Conservation (phyloP, 2,113 vertebrate genomes). For the Epinephelus cyanopodus region DNA sequence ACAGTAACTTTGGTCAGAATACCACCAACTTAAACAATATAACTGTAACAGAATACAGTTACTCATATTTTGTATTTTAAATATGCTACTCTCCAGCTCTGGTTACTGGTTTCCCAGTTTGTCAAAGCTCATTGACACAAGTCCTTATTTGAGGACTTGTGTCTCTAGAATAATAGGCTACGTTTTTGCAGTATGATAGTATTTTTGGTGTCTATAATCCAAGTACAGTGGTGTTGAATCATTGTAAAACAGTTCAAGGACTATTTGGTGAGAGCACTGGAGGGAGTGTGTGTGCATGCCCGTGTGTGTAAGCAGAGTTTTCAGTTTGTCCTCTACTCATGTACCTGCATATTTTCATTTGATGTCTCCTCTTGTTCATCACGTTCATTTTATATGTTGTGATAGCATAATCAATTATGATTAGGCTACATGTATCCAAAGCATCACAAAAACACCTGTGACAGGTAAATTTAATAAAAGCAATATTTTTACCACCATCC, state of each 20-base stretch:
- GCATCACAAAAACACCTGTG: neutral
- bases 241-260: neutral
- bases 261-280: too few species aligned
- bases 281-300: neutral
- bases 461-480: neutral
- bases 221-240: neutral
- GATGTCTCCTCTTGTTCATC: slow-evolving; percentile 12
- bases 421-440: slow-evolving; percentile 7
- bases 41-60: too few species aligned
- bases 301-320: neutral
- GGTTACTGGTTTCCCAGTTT: neutral
- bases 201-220: neutral
- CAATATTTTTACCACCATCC: neutral
- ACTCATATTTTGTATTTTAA: too few species aligned
- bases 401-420: slow-evolving; percentile 12
- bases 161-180: neutral
- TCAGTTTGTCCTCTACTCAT: neutral
- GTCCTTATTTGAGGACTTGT: neutral
- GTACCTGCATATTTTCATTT: neutral
- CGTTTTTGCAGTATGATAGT: neutral
- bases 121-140: neutral
- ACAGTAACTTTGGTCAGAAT: too few species aligned
- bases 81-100: too few species aligned
- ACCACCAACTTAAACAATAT: too few species aligned
- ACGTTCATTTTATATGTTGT: neutral